These are phyloP conservation scores for Pentamera pediparva DNA, from an alignment of 53 echinoderm and acorn worm genomes.

Conservation along the genomic window DNA sequence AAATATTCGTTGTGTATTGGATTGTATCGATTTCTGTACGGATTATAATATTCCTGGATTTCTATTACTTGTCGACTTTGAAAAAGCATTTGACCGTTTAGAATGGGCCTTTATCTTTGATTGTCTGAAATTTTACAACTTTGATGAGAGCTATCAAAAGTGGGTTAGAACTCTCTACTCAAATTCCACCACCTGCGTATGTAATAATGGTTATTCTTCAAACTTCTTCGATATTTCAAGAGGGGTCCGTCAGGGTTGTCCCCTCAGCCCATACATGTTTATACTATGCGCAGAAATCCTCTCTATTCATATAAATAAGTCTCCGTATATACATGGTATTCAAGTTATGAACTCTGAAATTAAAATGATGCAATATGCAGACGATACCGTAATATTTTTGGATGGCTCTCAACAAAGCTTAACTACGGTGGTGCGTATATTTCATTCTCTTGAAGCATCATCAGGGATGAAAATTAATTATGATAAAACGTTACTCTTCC, in stretches of 20 bases:
- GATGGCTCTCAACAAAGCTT: too few relatives aligned
- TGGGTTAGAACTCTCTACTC: background rate
- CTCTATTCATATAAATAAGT: background rate
- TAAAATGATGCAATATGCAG: background rate
- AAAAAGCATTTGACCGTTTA: background rate
- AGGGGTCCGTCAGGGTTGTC: background rate
- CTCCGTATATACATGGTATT: background rate
- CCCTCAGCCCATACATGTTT: background rate
- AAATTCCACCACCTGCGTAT: background rate
- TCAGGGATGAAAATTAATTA: background rate
- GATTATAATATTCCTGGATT: background rate
- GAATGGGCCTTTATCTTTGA: background rate
- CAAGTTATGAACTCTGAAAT: background rate
- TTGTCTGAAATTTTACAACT: background rate
- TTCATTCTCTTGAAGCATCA: background rate
- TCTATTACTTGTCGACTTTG: background rate
- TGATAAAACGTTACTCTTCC: background rate
- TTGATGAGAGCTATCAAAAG: background rate
- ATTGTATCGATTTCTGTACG: background rate
- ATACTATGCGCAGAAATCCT: background rate
- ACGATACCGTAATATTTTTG: background rate
- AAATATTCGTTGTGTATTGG: too few relatives aligned
- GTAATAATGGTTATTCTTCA: background rate
- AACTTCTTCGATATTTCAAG: background rate
- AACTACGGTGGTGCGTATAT: background rate